Evolutionary conservation across 2,888 invertebrate genomes (phyloP), one percentile per base, ranked within the genome.

Genomic region (Metallyticus violacea): DNA sequence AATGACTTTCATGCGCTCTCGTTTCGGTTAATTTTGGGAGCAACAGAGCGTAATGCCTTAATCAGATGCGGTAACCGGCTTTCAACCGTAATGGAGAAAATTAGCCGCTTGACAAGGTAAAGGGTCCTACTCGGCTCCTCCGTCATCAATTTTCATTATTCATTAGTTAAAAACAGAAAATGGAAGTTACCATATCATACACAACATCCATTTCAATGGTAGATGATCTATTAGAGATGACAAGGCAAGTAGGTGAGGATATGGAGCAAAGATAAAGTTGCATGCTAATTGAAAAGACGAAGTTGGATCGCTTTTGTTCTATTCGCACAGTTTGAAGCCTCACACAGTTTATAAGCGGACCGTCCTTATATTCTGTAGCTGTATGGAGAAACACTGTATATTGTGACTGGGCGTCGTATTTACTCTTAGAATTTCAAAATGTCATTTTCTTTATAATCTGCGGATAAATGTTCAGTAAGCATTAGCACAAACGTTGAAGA

Each of bases 61-160:
- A 83, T 83, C 77, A 83, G 83, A 62, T 62, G 40, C 40, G 40
- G 40, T 62, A 62, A 62, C 40, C 4, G 22, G 40, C 40, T 62
- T 62, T 62, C 40, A 62, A 22, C 40, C 40, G 40, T 62, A 62
- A 62, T 62, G 83, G 77, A 28, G 83, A 76, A 77, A 77, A 83
- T 83, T 83, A 83, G 83, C 83, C 77, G 76, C 26, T 76, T 77
- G 83, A 77, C 82, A 82, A 27, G 82, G 82, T 76, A 28, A 79
- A 28, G 27, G 79, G 26, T 76, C 7, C 40, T 81, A 30, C 30
- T 81, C 80, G 28, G 29, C 22, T 25, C 25, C 81, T 28, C 22
- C 77, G 28, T 83, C 83, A 83, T 83, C 83, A 83, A 83, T 83
- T 83, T 83, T 83, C 83, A 83, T 83, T 83, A 83, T 83, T 83